phyloP scores from a whole-genome alignment of 2,113 vertebrate species.

The Limanda limanda region DNA sequence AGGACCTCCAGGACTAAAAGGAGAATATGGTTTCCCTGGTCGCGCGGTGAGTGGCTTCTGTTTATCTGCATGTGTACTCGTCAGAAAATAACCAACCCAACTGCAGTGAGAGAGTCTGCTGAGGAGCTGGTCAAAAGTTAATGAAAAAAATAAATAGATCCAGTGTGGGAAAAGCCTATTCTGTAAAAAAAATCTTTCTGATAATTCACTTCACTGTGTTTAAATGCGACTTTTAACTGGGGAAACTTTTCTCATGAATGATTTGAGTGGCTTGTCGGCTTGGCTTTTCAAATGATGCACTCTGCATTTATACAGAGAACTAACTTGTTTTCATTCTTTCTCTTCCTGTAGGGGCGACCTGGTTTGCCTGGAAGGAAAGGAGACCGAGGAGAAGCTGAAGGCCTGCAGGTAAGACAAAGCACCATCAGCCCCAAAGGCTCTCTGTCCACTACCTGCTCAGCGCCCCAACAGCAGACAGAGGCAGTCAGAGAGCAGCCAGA shows the following conservation, averaged over 20 bases:
- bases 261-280: no score
- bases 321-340: not conserved
- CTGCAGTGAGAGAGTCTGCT: not conserved
- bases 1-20: constrained; percentile 89
- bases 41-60: constrained; percentile 84
- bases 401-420: constrained; percentile 80
- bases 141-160: no score
- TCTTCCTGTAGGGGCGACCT: constrained; percentile 86
- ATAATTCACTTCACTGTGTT: no score
- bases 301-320: not conserved
- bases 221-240: no score
- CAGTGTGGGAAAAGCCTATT: no score
- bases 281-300: not conserved
- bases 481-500: no score
- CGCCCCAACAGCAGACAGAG: not conserved
- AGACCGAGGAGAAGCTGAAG: constrained; percentile 85
- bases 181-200: no score
- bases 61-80: not conserved
- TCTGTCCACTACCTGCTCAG: not conserved
- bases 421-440: not conserved
- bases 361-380: constrained; percentile 90
- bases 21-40: constrained; percentile 93
- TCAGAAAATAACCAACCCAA: not conserved
- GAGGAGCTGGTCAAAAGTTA: no score
- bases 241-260: no score